Conservation (phyloP, 2,797 vertebrate species). For the Perdix hodgsoniae region DNA sequence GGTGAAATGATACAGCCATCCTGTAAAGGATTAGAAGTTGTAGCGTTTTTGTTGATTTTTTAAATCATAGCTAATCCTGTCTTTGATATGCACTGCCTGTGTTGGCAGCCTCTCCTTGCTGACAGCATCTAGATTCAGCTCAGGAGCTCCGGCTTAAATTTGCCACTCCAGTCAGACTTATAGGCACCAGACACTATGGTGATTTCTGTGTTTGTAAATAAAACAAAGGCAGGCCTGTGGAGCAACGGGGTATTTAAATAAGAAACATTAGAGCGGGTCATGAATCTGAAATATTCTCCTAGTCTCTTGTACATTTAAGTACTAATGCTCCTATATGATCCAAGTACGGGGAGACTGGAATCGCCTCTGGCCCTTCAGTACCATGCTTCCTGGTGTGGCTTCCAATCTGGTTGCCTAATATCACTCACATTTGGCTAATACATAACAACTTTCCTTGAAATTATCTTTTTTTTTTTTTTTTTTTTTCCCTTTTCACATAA, state of each 20-base stretch:
- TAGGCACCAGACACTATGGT: slow-evolving; percentile 36
- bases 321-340: neutral
- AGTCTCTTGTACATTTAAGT: neutral
- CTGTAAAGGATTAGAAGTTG: slow-evolving; percentile 45
- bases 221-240: neutral
- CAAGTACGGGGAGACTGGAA: neutral
- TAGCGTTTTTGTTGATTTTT: neutral
- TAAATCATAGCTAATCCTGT: slow-evolving; percentile 11
- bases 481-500: neutral
- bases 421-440: neutral
- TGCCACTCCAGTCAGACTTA: neutral
- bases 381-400: neutral
- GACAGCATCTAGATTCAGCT: slow-evolving; percentile 24
- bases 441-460: neutral
- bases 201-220: slow-evolving; percentile 43
- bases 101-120: slow-evolving; percentile 25
- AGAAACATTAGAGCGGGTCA: neutral
- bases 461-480: accelerated
- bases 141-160: slow-evolving; percentile 8
- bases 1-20: slow-evolving; percentile 34
- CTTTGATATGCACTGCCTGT: slow-evolving; percentile 34
- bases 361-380: neutral
- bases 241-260: neutral
- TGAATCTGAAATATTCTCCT: neutral
- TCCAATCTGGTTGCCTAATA: neutral